Conservation (phyloP, 2,888 invertebrate genomes). For the Mesochorus sp. region DNA sequence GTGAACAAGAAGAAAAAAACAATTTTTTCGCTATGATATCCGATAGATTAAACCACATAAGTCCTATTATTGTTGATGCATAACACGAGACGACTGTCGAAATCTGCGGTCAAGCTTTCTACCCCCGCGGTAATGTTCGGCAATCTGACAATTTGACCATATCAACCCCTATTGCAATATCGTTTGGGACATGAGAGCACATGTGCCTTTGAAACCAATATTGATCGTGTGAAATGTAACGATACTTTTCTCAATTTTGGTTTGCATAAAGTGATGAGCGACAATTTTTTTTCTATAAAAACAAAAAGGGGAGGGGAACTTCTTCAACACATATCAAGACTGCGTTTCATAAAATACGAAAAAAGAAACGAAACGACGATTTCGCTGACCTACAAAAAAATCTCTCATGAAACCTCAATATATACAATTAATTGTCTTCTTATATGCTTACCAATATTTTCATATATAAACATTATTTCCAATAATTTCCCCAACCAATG, state of each 20-base stretch:
- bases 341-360: no score
- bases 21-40: no score
- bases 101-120: no score
- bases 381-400: conserved; percentile 34
- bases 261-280: not conserved
- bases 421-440: no score
- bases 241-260: conserved; percentile 20
- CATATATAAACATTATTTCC: conserved; percentile 6
- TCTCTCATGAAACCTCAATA: conserved; percentile 32
- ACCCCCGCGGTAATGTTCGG: conserved; percentile 9
- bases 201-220: conserved; percentile 4
- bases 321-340: not conserved
- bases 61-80: no score
- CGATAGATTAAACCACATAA: no score
- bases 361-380: conserved; percentile 44
- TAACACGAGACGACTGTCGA: no score
- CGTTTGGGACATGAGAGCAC: not conserved
- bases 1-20: no score
- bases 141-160: not conserved
- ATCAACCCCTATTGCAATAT: not conserved
- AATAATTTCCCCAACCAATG: conserved; percentile 28
- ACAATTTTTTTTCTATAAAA: not conserved
- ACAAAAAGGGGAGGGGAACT: no score
- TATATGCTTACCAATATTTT: not conserved
- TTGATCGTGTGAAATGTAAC: conserved; percentile 1